phyloP scores from a whole-genome alignment of 2,113 vertebrate species.

The Ceyx melanurus region DNA sequence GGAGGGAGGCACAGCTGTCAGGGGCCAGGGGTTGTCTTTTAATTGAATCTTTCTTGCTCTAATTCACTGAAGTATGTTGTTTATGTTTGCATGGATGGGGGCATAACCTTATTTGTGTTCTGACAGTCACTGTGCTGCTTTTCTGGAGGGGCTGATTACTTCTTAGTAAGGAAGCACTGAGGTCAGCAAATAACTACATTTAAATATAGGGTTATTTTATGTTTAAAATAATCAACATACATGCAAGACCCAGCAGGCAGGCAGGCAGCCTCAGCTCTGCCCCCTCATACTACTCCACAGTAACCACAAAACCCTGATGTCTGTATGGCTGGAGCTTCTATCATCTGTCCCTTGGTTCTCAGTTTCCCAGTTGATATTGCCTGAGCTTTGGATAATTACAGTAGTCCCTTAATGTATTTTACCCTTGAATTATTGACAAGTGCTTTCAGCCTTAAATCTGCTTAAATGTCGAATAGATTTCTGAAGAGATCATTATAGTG shows the following conservation, averaged over 20 bases:
- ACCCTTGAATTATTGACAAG: constrained; percentile 54
- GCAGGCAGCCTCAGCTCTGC: not conserved
- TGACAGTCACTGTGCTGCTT: not conserved
- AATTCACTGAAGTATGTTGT: constrained; percentile 49
- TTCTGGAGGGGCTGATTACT: not conserved
- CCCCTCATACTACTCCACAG: not conserved
- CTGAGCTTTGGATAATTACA: constrained; percentile 31
- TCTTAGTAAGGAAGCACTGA: not conserved
- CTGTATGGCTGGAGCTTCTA: not conserved
- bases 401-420: constrained; percentile 18
- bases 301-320: not conserved
- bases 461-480: constrained; percentile 39
- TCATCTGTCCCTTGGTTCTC: not conserved
- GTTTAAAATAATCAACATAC: not conserved
- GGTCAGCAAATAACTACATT: not conserved
- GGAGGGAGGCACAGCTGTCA: constrained; percentile 30
- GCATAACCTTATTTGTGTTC: constrained; percentile 33
- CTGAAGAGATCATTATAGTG: not conserved
- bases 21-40: constrained; percentile 21
- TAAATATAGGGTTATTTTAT: not conserved
- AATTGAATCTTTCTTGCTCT: constrained; percentile 60
- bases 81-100: constrained; percentile 21
- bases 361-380: not conserved
- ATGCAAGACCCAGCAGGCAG: not conserved
- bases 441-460: constrained; percentile 53